Base-by-base conservation (phyloP, 1,140 invertebrate species). In the Stratiolaelaps scimitus region DNA sequence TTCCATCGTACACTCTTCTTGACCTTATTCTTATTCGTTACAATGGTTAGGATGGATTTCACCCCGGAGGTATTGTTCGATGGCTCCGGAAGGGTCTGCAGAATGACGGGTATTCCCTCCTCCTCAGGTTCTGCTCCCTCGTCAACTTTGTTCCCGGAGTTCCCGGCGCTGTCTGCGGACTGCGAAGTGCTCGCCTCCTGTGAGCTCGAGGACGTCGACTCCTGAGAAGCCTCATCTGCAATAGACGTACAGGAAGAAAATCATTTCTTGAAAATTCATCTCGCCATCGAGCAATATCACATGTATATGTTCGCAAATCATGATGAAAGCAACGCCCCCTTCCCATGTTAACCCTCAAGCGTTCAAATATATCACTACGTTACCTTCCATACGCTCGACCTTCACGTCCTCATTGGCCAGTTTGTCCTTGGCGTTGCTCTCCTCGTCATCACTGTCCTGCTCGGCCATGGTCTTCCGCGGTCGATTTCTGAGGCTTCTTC, bases 1-100 rank as follows among this genome's bases (percentile, higher is more conserved):
- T 85, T 85, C 89, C 90, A 96, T 67, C 75, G 72, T 1, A 96
- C 83, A 69, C 79, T 81, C 75, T 92, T 77, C 72, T 91, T 91
- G 0, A 84, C 83, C 1, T 84, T 84, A 74, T 82, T 84, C 46
- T 48, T 43, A 68, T 80, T 71, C 28, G 66, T 66, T 1, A 65
- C 65, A 34, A 67, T 65, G 19, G 69, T 68, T 34, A 70, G 60
- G 47, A 70, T 70, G 1, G 70, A 70, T 13, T 65, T 40, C 26
- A 70, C n/a, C 15, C 66, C 26, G 23, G 66, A 65, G 30, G 69
- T 66, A 70, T 64, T 65, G 20, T 13, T n/a, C 17, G 40, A 7
- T 2, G 13, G 26, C 26, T 60, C 53, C 4, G 17, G 13, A 2
- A 23, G 20, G 26, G 53, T 60, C 10, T 60, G 74, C 67, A 29